phyloP scores from a whole-genome alignment of 2,797 vertebrate genomes.

The Furcifer pardalis region DNA sequence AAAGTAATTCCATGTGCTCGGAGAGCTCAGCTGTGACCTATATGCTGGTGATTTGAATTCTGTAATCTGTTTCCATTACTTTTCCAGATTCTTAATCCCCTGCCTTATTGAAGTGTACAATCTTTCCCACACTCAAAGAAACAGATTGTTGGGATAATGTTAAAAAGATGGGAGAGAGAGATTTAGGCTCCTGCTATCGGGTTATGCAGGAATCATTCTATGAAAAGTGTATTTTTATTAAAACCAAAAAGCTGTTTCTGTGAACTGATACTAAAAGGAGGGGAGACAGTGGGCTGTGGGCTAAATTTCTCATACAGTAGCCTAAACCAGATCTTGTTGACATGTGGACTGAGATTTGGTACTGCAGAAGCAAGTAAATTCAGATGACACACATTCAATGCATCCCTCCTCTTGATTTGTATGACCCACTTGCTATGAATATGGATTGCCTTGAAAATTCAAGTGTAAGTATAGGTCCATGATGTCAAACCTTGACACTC shows the following conservation, averaged over 20 bases:
- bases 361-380: accelerated
- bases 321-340: slow-evolving; percentile 13
- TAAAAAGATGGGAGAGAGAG: slow-evolving; percentile 23
- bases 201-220: slow-evolving; percentile 2
- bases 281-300: neutral
- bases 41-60: slow-evolving; percentile 38
- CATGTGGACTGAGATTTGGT: neutral
- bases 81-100: slow-evolving; percentile 56
- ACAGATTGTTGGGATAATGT: slow-evolving; percentile 40
- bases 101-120: slow-evolving; percentile 32
- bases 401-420: neutral
- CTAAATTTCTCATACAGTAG: neutral
- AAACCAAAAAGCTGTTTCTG: neutral
- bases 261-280: slow-evolving; percentile 15
- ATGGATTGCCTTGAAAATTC: neutral
- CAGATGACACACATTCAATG: neutral
- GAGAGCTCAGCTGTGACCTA: slow-evolving; percentile 8
- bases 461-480: neutral
- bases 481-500: no score
- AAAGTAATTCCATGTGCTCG: slow-evolving; percentile 24
- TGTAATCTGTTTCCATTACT: slow-evolving; percentile 51
- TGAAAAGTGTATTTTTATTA: neutral
- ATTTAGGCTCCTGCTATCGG: neutral
- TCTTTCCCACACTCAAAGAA: slow-evolving; percentile 30
- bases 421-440: neutral